Base-by-base conservation (phyloP, 2,797 vertebrate species). In the Eospalax fontanierii region DNA sequence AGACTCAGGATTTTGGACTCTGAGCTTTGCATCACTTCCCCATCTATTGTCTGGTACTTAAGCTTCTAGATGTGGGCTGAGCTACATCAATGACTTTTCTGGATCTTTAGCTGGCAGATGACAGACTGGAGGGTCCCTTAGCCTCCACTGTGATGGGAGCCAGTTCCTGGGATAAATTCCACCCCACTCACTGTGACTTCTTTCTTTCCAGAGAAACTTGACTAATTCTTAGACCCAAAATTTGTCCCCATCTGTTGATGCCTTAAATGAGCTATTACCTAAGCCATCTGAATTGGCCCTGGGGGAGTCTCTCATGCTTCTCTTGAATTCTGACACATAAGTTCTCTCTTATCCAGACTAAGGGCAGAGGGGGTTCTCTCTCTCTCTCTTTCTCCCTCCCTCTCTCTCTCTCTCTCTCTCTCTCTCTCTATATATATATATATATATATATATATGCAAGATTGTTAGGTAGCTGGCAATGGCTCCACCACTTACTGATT, bases 131-230 rank as follows among this genome's bases (percentile, higher is more conserved):
- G 38, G n/a, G 15, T 71, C 46, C 10, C 63, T 82, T 59, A 30
- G 54, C 9, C 18, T 90, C 83, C 19, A 26, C 43, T 73, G 70
- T 54, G 8, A 81, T 19, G 4, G 43, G 57, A 83, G 3, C 54
- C 43, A 66, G 9, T 76, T 46, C 35, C 9, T 30, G n/a, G 57
- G 43, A 73, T 78, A 66, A 80, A 66, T 28, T 2, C 24, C 65
- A 61, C 18, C 3, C 19, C 28, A n/a, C 12, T 16, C 71, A 54
- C 54, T 79, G 33, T 35, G 75, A 14, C 50, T 26, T 85, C 28
- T 78, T 6, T 73, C 65, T 90, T 15, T 90, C 82, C 87, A 78
- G 61, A 78, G 28, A 93, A 71, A 16, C 61, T 79, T 66, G 65
- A 83, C 24, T 35, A 90, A 75, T 61, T 11, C n/a, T 43, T 33